Evolutionary conservation across 1,140 invertebrate species (phyloP).

Genomic region (Rhopalosiphum maidis): DNA sequence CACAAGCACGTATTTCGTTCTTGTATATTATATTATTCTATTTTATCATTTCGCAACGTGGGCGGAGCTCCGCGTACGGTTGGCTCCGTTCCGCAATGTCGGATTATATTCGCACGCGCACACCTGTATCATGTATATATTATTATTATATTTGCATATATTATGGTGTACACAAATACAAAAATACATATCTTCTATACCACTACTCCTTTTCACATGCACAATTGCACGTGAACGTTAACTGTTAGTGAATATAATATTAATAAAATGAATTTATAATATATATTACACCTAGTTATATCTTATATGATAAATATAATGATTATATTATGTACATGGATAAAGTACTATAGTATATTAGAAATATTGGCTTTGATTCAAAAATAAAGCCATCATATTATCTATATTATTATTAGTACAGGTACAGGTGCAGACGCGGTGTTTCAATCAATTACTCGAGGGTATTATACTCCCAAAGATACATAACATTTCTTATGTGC

Average conservation of each 20-base stretch:
- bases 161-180: neutral
- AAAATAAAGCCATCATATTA: no score
- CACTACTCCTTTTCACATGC: neutral
- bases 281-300: no score
- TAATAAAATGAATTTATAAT: neutral
- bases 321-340: no score
- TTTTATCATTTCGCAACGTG: slow-evolving; percentile 9
- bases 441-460: no score
- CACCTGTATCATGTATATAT: neutral
- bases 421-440: no score
- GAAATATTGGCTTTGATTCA: no score
- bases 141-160: neutral
- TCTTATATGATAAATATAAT: no score
- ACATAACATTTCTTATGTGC: no score
- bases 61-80: slow-evolving; percentile 52
- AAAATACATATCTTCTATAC: neutral
- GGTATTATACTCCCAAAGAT: no score
- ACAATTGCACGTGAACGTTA: neutral
- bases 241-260: neutral
- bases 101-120: slow-evolving; percentile 34
- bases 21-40: neutral
- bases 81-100: slow-evolving; percentile 50
- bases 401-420: no score
- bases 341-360: no score
- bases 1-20: neutral